These are phyloP conservation scores for Meta bourneti DNA, from an alignment of 2,888 invertebrate genomes.

Conservation along the genomic window DNA sequence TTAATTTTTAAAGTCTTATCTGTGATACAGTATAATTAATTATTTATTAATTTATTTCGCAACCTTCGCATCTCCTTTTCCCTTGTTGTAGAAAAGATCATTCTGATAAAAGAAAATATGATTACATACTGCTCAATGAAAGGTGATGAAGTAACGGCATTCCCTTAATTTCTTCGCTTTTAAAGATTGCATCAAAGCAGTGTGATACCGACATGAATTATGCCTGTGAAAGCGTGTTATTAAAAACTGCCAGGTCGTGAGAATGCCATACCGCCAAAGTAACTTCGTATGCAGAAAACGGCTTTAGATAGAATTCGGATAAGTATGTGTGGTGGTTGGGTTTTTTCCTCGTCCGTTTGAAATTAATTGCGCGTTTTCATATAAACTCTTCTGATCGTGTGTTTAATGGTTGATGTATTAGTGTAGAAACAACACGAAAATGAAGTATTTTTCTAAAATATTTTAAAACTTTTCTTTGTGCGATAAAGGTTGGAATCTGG, in stretches of 20 bases:
- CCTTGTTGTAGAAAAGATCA: background rate
- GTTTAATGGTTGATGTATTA: background rate
- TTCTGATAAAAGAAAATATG: background rate
- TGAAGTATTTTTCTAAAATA: no score
- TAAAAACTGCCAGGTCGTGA: constrained; percentile 35
- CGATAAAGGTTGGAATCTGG: background rate
- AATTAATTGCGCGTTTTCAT: background rate
- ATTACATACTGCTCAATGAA: background rate
- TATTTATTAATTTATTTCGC: background rate
- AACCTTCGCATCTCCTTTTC: background rate
- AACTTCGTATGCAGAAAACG: background rate
- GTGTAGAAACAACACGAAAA: background rate
- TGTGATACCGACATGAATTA: constrained; percentile 19
- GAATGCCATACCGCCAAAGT: background rate
- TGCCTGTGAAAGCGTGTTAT: constrained; percentile 32
- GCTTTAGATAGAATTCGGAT: background rate
- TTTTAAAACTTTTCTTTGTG: background rate
- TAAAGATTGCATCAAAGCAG: background rate
- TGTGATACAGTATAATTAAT: background rate
- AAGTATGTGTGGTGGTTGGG: background rate
- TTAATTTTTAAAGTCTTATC: background rate
- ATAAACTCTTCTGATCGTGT: background rate
- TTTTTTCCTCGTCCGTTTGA: constrained; percentile 9
- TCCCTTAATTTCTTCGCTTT: background rate
- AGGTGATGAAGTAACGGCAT: background rate